A percentile compares a stretch with the other conserved stretches of the same genome.
phyloP scores from a whole-genome alignment of 2,888 invertebrate genomes.

The Gonocerus acuteangulatus region DNA sequence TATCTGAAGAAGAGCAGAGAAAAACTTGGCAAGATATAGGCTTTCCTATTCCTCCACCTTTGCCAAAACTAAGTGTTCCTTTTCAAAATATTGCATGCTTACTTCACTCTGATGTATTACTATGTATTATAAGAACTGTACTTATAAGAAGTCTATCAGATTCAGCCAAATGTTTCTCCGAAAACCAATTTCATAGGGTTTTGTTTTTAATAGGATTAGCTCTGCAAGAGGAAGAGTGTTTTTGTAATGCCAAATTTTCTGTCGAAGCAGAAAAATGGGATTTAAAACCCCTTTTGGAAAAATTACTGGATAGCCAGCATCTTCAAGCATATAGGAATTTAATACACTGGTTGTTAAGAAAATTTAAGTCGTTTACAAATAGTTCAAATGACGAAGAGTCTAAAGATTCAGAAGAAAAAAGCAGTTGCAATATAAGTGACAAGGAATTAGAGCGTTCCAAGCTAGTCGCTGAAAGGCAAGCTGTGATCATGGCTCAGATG shows the following conservation, averaged over 20 bases:
- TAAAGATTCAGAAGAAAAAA: neutral
- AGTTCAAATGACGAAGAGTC: neutral
- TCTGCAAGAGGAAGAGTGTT: slow-evolving; percentile 76
- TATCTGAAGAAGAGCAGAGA: slow-evolving; percentile 84
- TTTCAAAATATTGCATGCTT: slow-evolving; percentile 74
- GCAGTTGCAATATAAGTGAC: too few species aligned
- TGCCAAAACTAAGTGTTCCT: slow-evolving; percentile 66
- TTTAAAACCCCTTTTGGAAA: slow-evolving; percentile 60
- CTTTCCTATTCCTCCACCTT: slow-evolving; percentile 81
- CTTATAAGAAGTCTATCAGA: slow-evolving; percentile 65
- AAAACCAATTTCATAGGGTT: slow-evolving; percentile 84
- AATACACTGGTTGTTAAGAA: slow-evolving; percentile 43
- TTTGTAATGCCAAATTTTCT: slow-evolving; percentile 61
- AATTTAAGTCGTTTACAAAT: neutral
- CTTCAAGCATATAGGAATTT: slow-evolving; percentile 43
- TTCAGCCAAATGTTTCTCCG: slow-evolving; percentile 70
- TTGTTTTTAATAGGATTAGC: slow-evolving; percentile 88
- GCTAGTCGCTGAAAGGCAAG: slow-evolving; percentile 80
- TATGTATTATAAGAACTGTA: slow-evolving; percentile 71
- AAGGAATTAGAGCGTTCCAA: slow-evolving; percentile 42
- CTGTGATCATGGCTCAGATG: slow-evolving; percentile 90
- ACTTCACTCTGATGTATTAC: slow-evolving; percentile 80
- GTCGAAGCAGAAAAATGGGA: slow-evolving; percentile 72
- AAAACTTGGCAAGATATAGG: slow-evolving; percentile 70
- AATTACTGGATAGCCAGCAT: slow-evolving; percentile 59